phyloP scores from a whole-genome alignment of 2,113 vertebrate species.

The Capreolus pygargus region DNA sequence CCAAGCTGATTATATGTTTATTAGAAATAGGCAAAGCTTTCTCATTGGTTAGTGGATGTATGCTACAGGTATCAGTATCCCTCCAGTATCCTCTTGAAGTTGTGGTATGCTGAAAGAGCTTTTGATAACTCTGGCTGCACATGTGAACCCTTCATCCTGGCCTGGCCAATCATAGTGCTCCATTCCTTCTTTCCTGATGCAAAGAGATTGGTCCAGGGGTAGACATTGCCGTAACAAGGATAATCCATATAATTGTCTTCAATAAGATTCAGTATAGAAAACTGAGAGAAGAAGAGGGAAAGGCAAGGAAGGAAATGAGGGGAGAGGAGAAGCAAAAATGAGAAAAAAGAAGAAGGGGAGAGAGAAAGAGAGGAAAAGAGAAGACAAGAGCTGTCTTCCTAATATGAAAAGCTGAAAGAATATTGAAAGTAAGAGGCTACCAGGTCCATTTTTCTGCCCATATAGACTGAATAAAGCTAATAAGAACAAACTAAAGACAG shows the following conservation, averaged over 20 bases:
- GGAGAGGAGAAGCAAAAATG: background rate
- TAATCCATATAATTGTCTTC: background rate
- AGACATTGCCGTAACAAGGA: too few species aligned
- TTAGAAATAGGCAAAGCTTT: background rate
- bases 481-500: background rate
- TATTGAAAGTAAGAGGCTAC: background rate
- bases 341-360: background rate
- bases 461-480: background rate
- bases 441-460: background rate
- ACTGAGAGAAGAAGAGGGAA: background rate
- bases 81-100: background rate
- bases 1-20: background rate
- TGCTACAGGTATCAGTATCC: background rate
- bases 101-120: background rate
- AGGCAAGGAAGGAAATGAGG: too few species aligned
- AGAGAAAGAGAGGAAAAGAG: background rate
- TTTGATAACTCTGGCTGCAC: background rate
- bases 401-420: background rate
- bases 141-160: accelerated
- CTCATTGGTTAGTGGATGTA: background rate
- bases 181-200: background rate
- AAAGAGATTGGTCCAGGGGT: background rate
- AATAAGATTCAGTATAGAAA: background rate
- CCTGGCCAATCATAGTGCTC: background rate
- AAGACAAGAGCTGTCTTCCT: background rate